These are phyloP conservation scores for Sepioteuthis lessoniana DNA, from an alignment of 2,888 invertebrate genomes.

Conservation along the genomic window DNA sequence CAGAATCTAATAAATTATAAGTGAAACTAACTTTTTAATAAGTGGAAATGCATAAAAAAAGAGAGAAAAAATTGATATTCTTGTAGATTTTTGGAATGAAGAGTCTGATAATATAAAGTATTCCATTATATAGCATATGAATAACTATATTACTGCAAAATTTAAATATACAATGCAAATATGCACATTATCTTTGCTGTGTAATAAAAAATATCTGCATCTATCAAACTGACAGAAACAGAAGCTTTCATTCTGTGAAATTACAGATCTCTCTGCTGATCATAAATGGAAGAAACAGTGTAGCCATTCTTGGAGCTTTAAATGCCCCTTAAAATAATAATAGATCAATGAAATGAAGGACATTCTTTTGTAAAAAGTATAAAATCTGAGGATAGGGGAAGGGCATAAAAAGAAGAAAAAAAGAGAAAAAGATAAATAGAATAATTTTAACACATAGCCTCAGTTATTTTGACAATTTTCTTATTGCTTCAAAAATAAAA, in stretches of 20 bases:
- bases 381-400: background rate
- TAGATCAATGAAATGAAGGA: slow-evolving; percentile 42
- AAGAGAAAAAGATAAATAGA: slow-evolving; percentile 15
- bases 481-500: slow-evolving; percentile 37
- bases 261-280: slow-evolving; percentile 45
- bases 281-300: slow-evolving; percentile 44
- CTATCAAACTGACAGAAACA: background rate
- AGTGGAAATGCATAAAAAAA: background rate
- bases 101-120: slow-evolving; percentile 25
- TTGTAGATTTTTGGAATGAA: background rate
- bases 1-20: slow-evolving; percentile 14
- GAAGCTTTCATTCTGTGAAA: slow-evolving; percentile 40
- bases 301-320: slow-evolving; percentile 46
- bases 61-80: background rate
- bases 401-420: background rate
- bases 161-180: slow-evolving; percentile 47
- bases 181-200: slow-evolving; percentile 45
- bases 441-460: slow-evolving; percentile 44
- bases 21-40: slow-evolving; percentile 33
- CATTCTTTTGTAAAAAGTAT: background rate
- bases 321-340: slow-evolving; percentile 46
- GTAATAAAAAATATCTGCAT: slow-evolving; percentile 46
- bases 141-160: slow-evolving; percentile 46
- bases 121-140: slow-evolving; percentile 46
- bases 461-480: slow-evolving; percentile 35